phyloP scores from a whole-genome alignment of 1,140 invertebrate genomes.

The Eumaeus atala region DNA sequence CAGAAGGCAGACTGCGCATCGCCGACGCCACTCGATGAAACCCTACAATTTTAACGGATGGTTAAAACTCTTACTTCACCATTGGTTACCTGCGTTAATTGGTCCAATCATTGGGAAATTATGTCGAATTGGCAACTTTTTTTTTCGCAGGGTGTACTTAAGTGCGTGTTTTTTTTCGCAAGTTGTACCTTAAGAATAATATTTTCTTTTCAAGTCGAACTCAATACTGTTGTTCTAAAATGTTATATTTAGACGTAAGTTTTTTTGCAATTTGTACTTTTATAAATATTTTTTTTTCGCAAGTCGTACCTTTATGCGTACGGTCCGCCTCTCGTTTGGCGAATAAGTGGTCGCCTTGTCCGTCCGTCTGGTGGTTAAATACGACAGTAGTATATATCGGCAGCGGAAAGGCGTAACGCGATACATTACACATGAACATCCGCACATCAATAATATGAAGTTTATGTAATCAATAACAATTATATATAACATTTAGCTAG shows the following conservation, averaged over 20 bases:
- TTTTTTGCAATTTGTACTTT: too few relatives aligned
- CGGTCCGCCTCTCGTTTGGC: slow-evolving; percentile 43
- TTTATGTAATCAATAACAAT: neutral
- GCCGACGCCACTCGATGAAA: slow-evolving; percentile 34
- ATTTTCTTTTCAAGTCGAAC: too few relatives aligned
- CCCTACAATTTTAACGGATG: slow-evolving; percentile 59
- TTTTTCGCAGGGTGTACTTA: neutral
- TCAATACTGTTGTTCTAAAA: too few relatives aligned
- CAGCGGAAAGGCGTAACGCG: slow-evolving; percentile 25
- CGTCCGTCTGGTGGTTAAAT: slow-evolving; percentile 55
- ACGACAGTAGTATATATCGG: slow-evolving; percentile 55
- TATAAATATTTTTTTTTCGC: too few relatives aligned
- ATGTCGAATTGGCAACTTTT: slow-evolving; percentile 6
- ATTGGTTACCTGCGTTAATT: slow-evolving; percentile 43
- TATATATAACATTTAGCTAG: too few relatives aligned
- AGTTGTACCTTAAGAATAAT: too few relatives aligned
- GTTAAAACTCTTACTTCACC: slow-evolving; percentile 47
- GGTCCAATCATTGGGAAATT: slow-evolving; percentile 16
- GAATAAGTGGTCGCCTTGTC: slow-evolving; percentile 53
- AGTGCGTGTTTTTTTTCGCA: too few relatives aligned
- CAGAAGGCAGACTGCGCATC: slow-evolving; percentile 42
- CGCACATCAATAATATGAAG: slow-evolving; percentile 1
- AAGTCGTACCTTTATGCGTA: slow-evolving; percentile 29
- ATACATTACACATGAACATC: slow-evolving; percentile 18
- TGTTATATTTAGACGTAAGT: too few relatives aligned